Evolutionary conservation across 2,888 invertebrate genomes (phyloP), one percentile per base, ranked within the genome.

Genomic region (Octodonta nipae): DNA sequence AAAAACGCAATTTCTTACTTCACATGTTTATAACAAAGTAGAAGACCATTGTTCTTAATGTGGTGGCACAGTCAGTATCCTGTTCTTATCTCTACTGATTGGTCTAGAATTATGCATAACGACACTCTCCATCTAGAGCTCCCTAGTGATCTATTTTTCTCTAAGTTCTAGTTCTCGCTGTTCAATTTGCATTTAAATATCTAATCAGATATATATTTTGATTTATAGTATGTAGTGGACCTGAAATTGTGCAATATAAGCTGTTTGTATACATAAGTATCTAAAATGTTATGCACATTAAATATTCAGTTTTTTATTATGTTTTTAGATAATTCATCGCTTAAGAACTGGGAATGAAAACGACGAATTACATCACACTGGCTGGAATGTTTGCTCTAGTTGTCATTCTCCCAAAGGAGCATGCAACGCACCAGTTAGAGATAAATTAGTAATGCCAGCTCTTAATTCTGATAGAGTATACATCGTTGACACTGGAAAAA

Each of bases 311-410:
- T n/a, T n/a, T n/a, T n/a, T n/a, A n/a, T n/a, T n/a, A n/a, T 31
- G 13, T 28, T 40, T 38, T 12, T 55, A 93, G 93, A 78, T 95
- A 3, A 78, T 96, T 26, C 80, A 87, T 55, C 79, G 89, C 12
- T 71, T 89, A 0, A 72, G 75, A 48, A 81, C 92, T 49, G 80
- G 79, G 5, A 61, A 78, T 39, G 60, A 68, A 3, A 80, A 78
- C 0, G 88, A 96, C 51, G 96, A 96, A 57, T 63, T 96, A 0
- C 96, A 96, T 56, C 96, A 96, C 56, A 79, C 81, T 25, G 95
- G 95, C 0, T 96, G 95, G 95, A 95, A 96, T 56, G 78, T 88
- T 1, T 96, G 96, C 58, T 89, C 91, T 45, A 92, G 92, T 59
- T 95, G 93, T 58, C 73, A 82, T 56, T 53, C 59, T 24, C 45